A percentile compares a stretch with the other conserved stretches of the same genome.
These are phyloP conservation scores for Dendrocincla fuliginosa DNA, from an alignment of 2,797 vertebrate species.

Conservation along the genomic window DNA sequence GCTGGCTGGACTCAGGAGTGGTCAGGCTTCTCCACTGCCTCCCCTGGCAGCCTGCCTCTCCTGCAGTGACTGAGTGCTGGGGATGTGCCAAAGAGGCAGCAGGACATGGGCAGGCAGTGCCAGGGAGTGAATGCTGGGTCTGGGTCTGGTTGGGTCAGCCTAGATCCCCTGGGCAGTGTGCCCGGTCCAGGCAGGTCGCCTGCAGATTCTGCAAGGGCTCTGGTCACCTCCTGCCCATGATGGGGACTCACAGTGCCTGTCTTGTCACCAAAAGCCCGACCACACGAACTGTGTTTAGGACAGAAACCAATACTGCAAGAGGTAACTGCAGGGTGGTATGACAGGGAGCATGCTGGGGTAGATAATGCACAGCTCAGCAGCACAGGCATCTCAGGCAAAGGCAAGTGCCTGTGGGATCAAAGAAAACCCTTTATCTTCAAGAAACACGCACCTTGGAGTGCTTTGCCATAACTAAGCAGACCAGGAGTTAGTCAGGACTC, in stretches of 20 bases:
- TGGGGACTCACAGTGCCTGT: background rate
- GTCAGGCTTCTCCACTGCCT: background rate
- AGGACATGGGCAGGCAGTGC: background rate
- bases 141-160: background rate
- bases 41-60: background rate
- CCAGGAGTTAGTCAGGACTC: slow-evolving; percentile 25
- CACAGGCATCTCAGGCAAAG: background rate
- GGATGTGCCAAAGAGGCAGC: background rate
- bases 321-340: background rate
- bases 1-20: background rate
- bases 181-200: background rate
- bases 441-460: background rate
- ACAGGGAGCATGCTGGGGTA: background rate
- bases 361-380: background rate
- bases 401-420: slow-evolving; percentile 1
- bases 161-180: background rate
- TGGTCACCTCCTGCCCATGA: background rate
- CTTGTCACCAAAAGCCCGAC: background rate
- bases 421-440: slow-evolving; percentile 31
- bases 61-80: background rate
- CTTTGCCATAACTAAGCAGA: slow-evolving; percentile 7
- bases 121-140: background rate
- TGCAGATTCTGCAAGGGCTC: background rate
- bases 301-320: background rate
- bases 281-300: rapidly evolving